A percentile compares a stretch with the other conserved stretches of the same genome.
Evolutionary conservation across 2,797 vertebrate genomes (phyloP).

Genomic region (Intellagama lesueurii): DNA sequence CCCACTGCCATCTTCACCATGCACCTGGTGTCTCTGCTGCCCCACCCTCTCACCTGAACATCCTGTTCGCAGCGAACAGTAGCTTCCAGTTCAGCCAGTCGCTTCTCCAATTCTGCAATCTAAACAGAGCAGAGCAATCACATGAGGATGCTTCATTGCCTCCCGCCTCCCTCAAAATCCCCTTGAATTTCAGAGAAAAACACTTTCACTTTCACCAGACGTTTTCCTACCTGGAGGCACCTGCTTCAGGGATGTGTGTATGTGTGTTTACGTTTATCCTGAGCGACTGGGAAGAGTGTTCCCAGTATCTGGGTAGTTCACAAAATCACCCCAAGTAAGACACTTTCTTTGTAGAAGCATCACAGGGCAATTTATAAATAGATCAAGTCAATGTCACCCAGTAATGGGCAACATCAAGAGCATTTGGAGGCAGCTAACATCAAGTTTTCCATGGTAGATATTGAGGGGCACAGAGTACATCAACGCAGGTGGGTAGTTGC

Average conservation of each 20-base stretch:
- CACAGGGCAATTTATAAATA: no score
- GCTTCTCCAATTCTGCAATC: constrained; percentile 92
- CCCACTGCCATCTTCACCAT: background rate
- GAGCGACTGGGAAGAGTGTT: no score
- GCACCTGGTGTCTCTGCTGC: background rate
- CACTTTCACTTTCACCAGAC: background rate
- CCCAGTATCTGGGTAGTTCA: background rate
- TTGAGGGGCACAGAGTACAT: no score
- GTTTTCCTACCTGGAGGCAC: background rate
- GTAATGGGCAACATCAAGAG: no score
- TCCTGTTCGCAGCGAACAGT: constrained; percentile 89
- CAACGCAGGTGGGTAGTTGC: no score
- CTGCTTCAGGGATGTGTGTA: background rate
- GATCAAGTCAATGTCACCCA: no score
- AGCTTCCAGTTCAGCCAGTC: constrained; percentile 90
- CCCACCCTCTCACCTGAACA: constrained; percentile 83
- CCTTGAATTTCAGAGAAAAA: background rate
- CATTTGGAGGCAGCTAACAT: no score
- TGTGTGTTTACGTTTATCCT: no score
- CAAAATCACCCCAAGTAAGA: background rate
- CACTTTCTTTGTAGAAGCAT: background rate
- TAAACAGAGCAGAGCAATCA: constrained; percentile 58
- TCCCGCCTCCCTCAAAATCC: background rate
- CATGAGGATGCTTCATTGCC: background rate
- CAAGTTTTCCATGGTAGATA: no score